These are phyloP conservation scores for Anastrepha obliqua DNA, from an alignment of 1,140 invertebrate species.

Conservation along the genomic window DNA sequence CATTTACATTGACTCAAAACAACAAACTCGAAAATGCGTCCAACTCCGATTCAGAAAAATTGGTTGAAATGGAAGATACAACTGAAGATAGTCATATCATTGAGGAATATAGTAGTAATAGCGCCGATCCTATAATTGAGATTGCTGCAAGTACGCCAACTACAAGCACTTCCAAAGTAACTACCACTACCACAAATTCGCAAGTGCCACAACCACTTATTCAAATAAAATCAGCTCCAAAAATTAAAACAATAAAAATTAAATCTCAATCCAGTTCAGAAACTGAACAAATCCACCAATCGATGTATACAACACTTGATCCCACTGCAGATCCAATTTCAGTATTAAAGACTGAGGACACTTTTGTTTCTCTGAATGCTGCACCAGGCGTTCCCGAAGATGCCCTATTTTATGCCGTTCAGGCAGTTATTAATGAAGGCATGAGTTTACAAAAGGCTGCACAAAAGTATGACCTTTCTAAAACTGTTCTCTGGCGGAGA, in stretches of 20 bases:
- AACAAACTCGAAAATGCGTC: constrained; percentile 40
- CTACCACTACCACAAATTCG: constrained; percentile 5
- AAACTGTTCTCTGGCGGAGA: constrained; percentile 79
- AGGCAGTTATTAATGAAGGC: constrained; percentile 77
- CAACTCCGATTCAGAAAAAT: constrained; percentile 36
- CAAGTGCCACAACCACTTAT: constrained; percentile 59
- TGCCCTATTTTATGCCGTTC: constrained; percentile 74
- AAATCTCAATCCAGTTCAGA: constrained; percentile 14
- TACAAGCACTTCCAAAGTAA: constrained; percentile 31
- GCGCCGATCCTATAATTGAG: constrained; percentile 60
- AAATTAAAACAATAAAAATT: constrained; percentile 52
- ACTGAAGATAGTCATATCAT: constrained; percentile 67
- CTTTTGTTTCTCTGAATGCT: constrained; percentile 41
- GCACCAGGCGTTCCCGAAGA: constrained; percentile 62
- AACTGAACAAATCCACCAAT: background rate
- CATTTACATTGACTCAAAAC: constrained; percentile 68
- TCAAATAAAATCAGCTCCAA: constrained; percentile 55
- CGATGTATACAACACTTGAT: constrained; percentile 37
- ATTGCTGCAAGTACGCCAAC: constrained; percentile 43
- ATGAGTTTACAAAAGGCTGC: constrained; percentile 78
- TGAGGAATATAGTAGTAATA: constrained; percentile 63
- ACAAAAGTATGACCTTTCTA: constrained; percentile 77
- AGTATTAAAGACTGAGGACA: constrained; percentile 50
- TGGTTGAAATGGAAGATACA: constrained; percentile 58
- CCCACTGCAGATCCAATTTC: constrained; percentile 48